phyloP scores from a whole-genome alignment of 2,113 vertebrate genomes.

The Seriola dumerili region DNA sequence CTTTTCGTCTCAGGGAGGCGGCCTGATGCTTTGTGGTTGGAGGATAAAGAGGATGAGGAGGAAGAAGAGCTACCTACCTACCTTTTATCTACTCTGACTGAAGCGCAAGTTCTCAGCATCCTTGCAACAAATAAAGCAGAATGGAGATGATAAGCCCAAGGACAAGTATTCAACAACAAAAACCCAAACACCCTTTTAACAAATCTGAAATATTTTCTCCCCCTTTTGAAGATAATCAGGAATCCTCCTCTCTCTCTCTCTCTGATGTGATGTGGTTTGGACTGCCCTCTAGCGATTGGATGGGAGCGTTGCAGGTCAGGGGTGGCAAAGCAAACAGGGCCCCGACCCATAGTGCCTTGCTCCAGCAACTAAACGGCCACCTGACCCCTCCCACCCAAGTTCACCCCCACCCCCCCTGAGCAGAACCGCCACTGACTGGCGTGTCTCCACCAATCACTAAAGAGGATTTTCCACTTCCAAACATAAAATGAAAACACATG shows the following conservation, averaged over 20 bases:
- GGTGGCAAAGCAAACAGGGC: slow-evolving; percentile 58
- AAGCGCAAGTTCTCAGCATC: slow-evolving; percentile 68
- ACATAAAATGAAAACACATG: slow-evolving; percentile 33
- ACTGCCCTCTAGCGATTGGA: slow-evolving; percentile 69
- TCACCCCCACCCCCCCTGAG: slow-evolving; percentile 22
- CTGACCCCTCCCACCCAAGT: slow-evolving; percentile 59
- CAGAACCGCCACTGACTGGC: slow-evolving; percentile 47
- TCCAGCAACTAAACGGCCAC: slow-evolving; percentile 68
- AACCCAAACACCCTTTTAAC: slow-evolving; percentile 36
- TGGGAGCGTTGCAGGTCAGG: slow-evolving; percentile 63
- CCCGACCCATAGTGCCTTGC: slow-evolving; percentile 82
- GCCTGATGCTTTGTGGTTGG: slow-evolving; percentile 70
- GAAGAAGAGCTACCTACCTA: slow-evolving; percentile 66
- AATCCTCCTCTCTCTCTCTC: slow-evolving; percentile 34
- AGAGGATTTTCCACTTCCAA: slow-evolving; percentile 55
- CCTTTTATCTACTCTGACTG: slow-evolving; percentile 70
- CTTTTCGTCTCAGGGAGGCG: slow-evolving; percentile 83
- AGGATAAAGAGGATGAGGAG: slow-evolving; percentile 71
- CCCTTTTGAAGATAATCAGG: slow-evolving; percentile 57
- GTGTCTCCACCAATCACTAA: slow-evolving; percentile 51
- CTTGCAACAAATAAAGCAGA: slow-evolving; percentile 54
- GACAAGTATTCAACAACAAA: slow-evolving; percentile 53
- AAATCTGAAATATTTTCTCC: slow-evolving; percentile 12
- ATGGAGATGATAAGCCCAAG: slow-evolving; percentile 39
- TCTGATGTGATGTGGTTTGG: slow-evolving; percentile 52